Evolutionary conservation across 2,888 invertebrate species (phyloP).

Genomic region (Rhamphomyia laevipes): DNA sequence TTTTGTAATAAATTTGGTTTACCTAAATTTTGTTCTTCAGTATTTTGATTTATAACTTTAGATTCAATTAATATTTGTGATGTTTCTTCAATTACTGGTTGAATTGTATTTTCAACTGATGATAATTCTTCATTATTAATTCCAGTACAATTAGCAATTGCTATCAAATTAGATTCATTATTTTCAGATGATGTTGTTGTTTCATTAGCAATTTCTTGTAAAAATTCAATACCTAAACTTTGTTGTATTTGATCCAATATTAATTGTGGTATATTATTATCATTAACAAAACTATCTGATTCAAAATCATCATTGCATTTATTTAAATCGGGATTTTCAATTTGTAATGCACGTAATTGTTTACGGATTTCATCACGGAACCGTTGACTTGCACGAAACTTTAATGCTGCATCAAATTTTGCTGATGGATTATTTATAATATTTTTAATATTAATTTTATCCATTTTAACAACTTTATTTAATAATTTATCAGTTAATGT

Average conservation of each 20-base stretch:
- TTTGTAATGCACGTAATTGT: conserved; percentile 26
- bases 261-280: conserved; percentile 27
- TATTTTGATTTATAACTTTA: no score
- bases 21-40: not conserved
- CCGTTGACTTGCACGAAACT: conserved; percentile 28
- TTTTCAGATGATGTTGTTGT: not conserved
- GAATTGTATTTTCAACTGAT: not conserved
- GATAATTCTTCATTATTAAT: not conserved
- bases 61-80: no score
- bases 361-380: conserved; percentile 31
- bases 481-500: conserved; percentile 20
- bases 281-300: conserved; percentile 32
- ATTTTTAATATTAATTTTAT: conserved; percentile 30
- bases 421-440: conserved; percentile 33
- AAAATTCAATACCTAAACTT: conserved; percentile 29
- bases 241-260: conserved; percentile 30
- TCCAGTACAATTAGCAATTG: no score
- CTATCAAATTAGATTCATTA: no score
- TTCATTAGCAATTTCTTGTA: conserved; percentile 7
- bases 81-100: not conserved
- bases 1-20: not conserved
- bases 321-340: conserved; percentile 18
- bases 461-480: conserved; percentile 30
- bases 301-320: conserved; percentile 16
- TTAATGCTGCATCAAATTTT: conserved; percentile 31